Percentiles rank a stretch among this genome's conserved stretches.
Conservation (phyloP, 2,797 vertebrate genomes). For the Sphaeramia orbicularis region DNA sequence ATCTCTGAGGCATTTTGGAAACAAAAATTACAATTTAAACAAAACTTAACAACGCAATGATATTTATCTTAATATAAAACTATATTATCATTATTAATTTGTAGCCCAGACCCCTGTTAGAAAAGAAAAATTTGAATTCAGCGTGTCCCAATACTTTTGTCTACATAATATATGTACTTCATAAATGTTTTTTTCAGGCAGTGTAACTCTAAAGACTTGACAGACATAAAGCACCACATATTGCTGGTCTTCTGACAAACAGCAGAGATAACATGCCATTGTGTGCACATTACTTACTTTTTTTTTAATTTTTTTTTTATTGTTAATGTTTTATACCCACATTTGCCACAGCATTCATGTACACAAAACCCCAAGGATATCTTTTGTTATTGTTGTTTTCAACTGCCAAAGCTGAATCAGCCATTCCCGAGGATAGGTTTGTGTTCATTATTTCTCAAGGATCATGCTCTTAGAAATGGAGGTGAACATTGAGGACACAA, state of each 20-base stretch:
- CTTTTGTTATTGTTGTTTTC: constrained; percentile 70
- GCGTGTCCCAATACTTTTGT: too few species aligned
- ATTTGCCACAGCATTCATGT: constrained; percentile 59
- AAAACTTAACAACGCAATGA: too few species aligned
- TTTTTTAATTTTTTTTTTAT: constrained; percentile 54
- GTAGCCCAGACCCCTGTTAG: too few species aligned
- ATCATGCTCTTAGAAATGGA: constrained; percentile 65
- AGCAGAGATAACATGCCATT: constrained; percentile 56
- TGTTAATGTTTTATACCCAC: constrained; percentile 62
- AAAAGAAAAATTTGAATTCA: too few species aligned
- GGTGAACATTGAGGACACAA: constrained; percentile 57
- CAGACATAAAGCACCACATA: constrained; percentile 36
- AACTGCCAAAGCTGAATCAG: constrained; percentile 71
- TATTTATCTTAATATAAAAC: too few species aligned
- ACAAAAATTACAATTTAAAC: too few species aligned
- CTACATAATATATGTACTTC: too few species aligned
- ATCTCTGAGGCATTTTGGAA: too few species aligned
- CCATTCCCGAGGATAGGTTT: constrained; percentile 61
- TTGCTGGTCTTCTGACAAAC: constrained; percentile 49
- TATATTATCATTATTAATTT: too few species aligned
- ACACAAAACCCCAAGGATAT: constrained; percentile 77
- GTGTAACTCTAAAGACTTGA: constrained; percentile 37
- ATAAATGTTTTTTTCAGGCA: constrained; percentile 10
- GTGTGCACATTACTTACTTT: constrained; percentile 62
- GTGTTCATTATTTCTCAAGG: constrained; percentile 77